These are phyloP conservation scores for Acronicta psi DNA, from an alignment of 2,888 invertebrate genomes.

Conservation along the genomic window DNA sequence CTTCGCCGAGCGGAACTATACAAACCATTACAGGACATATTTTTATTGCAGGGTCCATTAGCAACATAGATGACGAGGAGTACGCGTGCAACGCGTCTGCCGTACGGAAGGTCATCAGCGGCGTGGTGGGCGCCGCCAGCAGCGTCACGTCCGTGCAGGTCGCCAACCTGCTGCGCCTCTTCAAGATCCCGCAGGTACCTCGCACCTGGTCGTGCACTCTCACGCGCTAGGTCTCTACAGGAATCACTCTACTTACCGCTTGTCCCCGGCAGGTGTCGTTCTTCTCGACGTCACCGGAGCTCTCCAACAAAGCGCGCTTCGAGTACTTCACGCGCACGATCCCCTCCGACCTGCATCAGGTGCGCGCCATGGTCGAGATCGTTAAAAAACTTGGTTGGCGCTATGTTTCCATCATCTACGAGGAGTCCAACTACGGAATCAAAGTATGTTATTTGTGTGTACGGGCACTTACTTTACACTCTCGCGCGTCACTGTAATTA, in stretches of 20 bases:
- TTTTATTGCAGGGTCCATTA: slow-evolving; percentile 93
- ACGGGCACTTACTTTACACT: no score
- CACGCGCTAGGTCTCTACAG: background rate
- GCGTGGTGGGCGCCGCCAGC: slow-evolving; percentile 89
- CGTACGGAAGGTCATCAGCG: slow-evolving; percentile 81
- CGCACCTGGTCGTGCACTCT: no score
- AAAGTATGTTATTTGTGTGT: slow-evolving; percentile 89
- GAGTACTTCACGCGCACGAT: slow-evolving; percentile 98
- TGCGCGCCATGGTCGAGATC: slow-evolving; percentile 98
- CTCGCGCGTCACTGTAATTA: no score
- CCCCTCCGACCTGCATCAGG: slow-evolving; percentile 97
- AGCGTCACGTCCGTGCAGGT: slow-evolving; percentile 99
- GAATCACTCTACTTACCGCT: no score
- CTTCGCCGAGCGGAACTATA: background rate
- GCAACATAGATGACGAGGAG: slow-evolving; percentile 96
- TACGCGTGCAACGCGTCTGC: slow-evolving; percentile 94
- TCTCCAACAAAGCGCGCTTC: slow-evolving; percentile 97
- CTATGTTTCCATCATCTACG: slow-evolving; percentile 98
- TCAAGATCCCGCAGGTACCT: slow-evolving; percentile 94
- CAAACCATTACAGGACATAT: no score
- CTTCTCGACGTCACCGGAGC: slow-evolving; percentile 97
- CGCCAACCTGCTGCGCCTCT: slow-evolving; percentile 94
- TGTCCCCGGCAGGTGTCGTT: slow-evolving; percentile 94
- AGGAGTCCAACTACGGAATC: slow-evolving; percentile 98
- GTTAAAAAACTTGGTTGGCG: slow-evolving; percentile 96